Evolutionary conservation across 2,113 vertebrate genomes (phyloP).

Genomic region (Thunnus thynnus): DNA sequence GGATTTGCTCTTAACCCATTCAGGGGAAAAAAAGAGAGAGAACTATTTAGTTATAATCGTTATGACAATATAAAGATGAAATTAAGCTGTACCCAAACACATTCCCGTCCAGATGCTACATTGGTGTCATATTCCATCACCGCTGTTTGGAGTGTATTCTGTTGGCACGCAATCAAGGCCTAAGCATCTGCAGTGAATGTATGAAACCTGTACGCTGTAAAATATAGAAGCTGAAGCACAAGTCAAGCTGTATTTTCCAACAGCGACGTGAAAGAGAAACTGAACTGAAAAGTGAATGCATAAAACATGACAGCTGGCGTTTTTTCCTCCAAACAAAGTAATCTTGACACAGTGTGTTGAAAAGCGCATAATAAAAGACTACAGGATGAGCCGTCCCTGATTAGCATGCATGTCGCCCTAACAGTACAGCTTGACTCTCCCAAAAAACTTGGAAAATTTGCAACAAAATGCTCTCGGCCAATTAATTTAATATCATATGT

Average conservation of each 20-base stretch:
- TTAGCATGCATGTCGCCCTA: conserved; percentile 63
- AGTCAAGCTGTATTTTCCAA: conserved; percentile 33
- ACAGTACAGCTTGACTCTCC: conserved; percentile 56
- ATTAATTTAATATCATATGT: conserved; percentile 45
- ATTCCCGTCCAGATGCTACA: conserved; percentile 12
- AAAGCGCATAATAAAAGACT: conserved; percentile 51
- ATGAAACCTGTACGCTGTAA: conserved; percentile 23
- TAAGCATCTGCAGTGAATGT: conserved; percentile 29
- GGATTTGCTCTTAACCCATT: not conserved
- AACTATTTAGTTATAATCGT: not conserved
- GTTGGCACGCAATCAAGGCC: conserved; percentile 26
- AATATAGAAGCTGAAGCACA: conserved; percentile 30
- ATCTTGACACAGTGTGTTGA: conserved; percentile 46
- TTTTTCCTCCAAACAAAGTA: conserved; percentile 46
- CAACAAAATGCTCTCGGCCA: conserved; percentile 29
- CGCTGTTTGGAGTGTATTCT: not conserved
- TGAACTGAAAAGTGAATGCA: conserved; percentile 56
- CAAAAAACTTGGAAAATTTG: conserved; percentile 40
- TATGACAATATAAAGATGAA: conserved; percentile 4
- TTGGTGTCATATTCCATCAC: conserved; percentile 23
- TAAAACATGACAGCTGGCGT: conserved; percentile 72
- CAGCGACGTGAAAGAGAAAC: conserved; percentile 23
- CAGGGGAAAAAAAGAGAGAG: not conserved
- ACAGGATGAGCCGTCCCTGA: conserved; percentile 38
- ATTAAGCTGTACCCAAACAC: conserved; percentile 19